Base-by-base conservation (phyloP, 2,888 invertebrate genomes). In the Yponomeuta plumbellus region DNA sequence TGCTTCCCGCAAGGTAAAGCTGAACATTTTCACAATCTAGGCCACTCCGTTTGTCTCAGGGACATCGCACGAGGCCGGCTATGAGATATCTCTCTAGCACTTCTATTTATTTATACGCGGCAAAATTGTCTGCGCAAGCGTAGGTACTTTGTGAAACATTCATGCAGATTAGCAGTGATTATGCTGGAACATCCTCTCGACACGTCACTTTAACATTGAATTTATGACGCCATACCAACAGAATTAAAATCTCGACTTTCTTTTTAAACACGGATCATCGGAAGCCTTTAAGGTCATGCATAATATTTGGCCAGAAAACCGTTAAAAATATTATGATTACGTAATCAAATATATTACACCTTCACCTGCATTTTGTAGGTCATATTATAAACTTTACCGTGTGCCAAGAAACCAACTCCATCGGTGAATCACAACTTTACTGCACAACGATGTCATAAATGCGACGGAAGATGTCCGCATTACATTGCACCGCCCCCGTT, bases 11-110 rank as follows among this genome's bases (percentile, higher is more conserved):
- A 86, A 89, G 89, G 88, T 88, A 84, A 86, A 80, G 79, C 83
- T 81, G 77, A 82, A 86, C 83, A 65, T 89, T 89, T 90, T 87
- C 82, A 88, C 81, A 86, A 87, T 85, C 86, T 89, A 80, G 90
- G 90, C 86, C 88, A 83, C 79, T 75, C 75, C 74, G 76, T 82
- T 81, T 81, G 85, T 86, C 84, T 89, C 88, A 87, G 80, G 91
- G 91, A 89, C 88, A 73, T 76, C 79, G 71, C 73, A 72, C 77
- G 76, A 80, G 78, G 75, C 72, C 72, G 68, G 69, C 61, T 67
- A 67, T 70, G 69, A 72, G 74, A n/a, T 76, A 74, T 81, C 76
- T 75, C 74, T 75, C 72, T 75, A 71, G 75, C 75, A 75, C 68
- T 39, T 68, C 69, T 70, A 69, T 66, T n/a, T 72, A 68, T 71